These are phyloP conservation scores for Thymelicus lineola DNA, from an alignment of 2,888 invertebrate genomes.

Conservation along the genomic window DNA sequence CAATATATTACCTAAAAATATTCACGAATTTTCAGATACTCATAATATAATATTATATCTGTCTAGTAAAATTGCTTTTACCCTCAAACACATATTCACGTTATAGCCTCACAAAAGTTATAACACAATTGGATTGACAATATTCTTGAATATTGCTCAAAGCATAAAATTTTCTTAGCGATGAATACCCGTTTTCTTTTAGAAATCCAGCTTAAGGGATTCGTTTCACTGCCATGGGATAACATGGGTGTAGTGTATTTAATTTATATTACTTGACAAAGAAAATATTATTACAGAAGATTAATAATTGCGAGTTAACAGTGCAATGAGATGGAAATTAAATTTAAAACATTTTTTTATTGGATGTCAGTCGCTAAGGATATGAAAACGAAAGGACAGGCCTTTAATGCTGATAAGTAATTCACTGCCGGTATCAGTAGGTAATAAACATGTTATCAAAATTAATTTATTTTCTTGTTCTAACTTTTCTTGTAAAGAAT, in stretches of 20 bases:
- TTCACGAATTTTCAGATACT: constrained; percentile 4
- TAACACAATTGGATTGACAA: constrained; percentile 39
- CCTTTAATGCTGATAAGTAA: too few relatives aligned
- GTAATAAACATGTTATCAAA: too few relatives aligned
- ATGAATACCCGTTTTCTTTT: constrained; percentile 39
- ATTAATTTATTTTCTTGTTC: too few relatives aligned
- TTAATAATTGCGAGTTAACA: too few relatives aligned
- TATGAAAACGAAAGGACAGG: too few relatives aligned
- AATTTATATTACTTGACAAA: background rate
- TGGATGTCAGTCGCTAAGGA: too few relatives aligned
- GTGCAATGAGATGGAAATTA: background rate
- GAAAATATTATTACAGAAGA: background rate
- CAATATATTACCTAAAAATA: background rate
- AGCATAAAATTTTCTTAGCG: constrained; percentile 42
- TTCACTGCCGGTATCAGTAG: too few relatives aligned
- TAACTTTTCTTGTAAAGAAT: too few relatives aligned
- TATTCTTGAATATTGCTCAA: constrained; percentile 37
- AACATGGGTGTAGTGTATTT: background rate
- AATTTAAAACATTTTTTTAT: background rate
- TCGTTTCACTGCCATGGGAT: constrained; percentile 30
- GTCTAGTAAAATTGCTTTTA: constrained; percentile 11
- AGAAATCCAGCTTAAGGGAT: constrained; percentile 32
- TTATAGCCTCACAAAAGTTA: constrained; percentile 35
- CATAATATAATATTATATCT: background rate
- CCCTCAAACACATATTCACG: constrained; percentile 24